phyloP scores from a whole-genome alignment of 2,113 vertebrate genomes.

The Actinemys pallida region DNA sequence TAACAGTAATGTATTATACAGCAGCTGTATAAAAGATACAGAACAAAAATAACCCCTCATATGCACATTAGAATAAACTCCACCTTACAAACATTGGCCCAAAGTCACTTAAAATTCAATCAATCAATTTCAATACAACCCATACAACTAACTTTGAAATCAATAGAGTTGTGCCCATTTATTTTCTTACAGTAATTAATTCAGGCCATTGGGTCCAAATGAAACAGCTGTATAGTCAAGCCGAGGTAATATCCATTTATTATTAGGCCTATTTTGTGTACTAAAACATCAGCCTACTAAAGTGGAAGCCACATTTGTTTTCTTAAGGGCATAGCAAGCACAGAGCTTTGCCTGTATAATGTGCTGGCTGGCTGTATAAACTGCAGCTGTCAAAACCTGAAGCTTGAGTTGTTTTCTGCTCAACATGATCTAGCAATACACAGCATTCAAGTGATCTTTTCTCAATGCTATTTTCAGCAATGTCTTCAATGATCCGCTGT shows the following conservation, averaged over 20 bases:
- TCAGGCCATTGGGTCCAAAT: background rate
- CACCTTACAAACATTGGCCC: accelerated
- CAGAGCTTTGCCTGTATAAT: background rate
- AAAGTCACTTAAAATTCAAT: background rate
- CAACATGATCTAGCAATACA: background rate
- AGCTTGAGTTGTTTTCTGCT: background rate
- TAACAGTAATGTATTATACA: background rate
- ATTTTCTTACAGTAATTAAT: background rate
- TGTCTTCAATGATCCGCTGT: constrained; percentile 70
- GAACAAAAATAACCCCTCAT: background rate
- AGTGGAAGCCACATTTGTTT: background rate
- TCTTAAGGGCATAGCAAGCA: background rate
- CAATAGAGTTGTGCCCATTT: accelerated
- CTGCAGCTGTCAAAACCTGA: background rate
- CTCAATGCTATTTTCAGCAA: constrained; percentile 76
- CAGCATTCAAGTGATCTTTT: constrained; percentile 18
- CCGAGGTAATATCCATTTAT: background rate
- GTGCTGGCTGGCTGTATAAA: background rate
- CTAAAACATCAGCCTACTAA: background rate
- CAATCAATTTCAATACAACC: background rate
- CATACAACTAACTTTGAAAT: background rate
- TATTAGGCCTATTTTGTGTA: background rate
- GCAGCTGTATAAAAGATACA: background rate
- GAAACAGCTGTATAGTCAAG: background rate
- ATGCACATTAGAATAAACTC: background rate